Evolutionary conservation across 1,140 invertebrate species (phyloP).

Genomic region (Theocolax elegans): DNA sequence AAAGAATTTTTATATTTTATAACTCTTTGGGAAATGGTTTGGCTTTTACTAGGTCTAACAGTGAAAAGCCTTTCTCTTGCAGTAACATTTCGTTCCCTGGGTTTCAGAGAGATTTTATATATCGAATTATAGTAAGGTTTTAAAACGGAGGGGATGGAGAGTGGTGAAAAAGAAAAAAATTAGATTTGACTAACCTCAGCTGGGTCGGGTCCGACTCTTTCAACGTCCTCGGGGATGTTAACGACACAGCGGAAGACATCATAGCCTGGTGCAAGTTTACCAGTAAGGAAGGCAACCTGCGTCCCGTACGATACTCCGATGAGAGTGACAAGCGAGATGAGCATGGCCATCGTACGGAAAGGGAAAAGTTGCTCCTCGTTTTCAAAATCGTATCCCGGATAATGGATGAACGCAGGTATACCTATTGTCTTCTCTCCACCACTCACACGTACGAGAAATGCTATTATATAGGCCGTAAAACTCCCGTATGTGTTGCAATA

Average conservation of each 20-base stretch:
- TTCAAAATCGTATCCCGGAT: conserved; percentile 84
- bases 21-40: too few species aligned
- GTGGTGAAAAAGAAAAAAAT: too few species aligned
- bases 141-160: too few species aligned
- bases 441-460: conserved; percentile 84
- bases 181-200: conserved; percentile 75
- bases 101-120: too few species aligned
- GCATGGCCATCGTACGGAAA: conserved; percentile 91
- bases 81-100: too few species aligned
- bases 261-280: conserved; percentile 85
- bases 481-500: conserved; percentile 98
- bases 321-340: conserved; percentile 82
- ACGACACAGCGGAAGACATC: conserved; percentile 95
- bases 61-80: too few species aligned
- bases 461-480: conserved; percentile 88
- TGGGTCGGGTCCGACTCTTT: conserved; percentile 82
- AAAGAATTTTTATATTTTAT: too few species aligned
- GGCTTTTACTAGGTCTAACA: too few species aligned
- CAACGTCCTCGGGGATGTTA: conserved; percentile 92
- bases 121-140: too few species aligned
- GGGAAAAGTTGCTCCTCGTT: conserved; percentile 83
- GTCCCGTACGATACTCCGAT: conserved; percentile 82
- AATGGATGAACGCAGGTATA: conserved; percentile 86
- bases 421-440: conserved; percentile 90
- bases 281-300: conserved; percentile 85